Conservation (phyloP, 2,113 vertebrate genomes). For the Amphiprion ocellaris region DNA sequence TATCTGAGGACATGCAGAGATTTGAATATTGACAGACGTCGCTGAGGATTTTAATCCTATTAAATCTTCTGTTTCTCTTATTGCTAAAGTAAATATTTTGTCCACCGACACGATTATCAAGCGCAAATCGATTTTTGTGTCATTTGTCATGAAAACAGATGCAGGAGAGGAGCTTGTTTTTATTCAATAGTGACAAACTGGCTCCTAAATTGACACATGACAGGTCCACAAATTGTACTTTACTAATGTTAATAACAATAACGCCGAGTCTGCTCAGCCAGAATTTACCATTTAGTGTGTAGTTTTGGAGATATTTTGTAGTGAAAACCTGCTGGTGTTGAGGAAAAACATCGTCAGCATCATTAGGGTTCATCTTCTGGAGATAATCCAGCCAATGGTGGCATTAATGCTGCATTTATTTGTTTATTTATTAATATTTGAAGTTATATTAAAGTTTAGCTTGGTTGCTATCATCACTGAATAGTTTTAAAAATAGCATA, state of each 20-base stretch:
- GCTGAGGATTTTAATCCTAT: constrained; percentile 28
- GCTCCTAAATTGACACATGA: neutral
- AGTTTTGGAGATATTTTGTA: neutral
- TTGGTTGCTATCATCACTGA: too few relatives aligned
- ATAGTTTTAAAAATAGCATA: too few relatives aligned
- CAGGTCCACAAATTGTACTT: neutral
- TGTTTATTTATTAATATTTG: too few relatives aligned
- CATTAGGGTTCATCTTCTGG: too few relatives aligned
- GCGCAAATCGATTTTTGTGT: neutral
- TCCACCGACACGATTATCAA: neutral
- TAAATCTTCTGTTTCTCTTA: constrained; percentile 18
- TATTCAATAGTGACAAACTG: neutral
- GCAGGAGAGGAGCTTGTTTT: neutral
- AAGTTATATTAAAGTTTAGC: too few relatives aligned
- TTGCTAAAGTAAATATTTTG: constrained; percentile 24
- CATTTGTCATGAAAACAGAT: neutral
- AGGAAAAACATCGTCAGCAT: too few relatives aligned
- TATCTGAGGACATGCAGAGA: constrained; percentile 32
- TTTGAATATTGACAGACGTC: constrained; percentile 37
- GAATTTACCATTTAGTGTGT: neutral
- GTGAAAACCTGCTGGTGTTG: too few relatives aligned
- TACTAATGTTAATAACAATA: too few relatives aligned
- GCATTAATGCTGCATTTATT: too few relatives aligned
- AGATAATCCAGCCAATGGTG: too few relatives aligned
- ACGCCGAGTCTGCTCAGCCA: neutral